Conservation (phyloP, 2,113 vertebrate genomes). For the Pseudois nayaur region DNA sequence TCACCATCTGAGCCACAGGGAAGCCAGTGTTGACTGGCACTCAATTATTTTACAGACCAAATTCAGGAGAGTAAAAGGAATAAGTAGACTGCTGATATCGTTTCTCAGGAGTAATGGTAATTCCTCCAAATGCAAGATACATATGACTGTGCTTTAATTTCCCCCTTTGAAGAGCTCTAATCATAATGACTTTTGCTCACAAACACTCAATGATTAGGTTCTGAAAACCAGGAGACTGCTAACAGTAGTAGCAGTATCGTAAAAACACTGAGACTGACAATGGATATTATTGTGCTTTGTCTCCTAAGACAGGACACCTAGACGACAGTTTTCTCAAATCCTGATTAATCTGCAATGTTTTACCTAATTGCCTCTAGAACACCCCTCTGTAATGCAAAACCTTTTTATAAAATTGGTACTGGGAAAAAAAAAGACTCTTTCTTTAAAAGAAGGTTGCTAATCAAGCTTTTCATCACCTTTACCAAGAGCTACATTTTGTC, state of each 20-base stretch:
- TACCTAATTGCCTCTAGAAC: neutral
- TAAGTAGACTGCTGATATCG: neutral
- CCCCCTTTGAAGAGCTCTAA: neutral
- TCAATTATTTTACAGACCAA: neutral
- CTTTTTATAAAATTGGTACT: neutral
- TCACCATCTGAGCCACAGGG: neutral
- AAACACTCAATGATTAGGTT: neutral
- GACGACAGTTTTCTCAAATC: neutral
- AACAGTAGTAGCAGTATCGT: neutral
- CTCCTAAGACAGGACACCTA: neutral
- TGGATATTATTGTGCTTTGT: neutral
- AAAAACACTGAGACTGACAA: neutral
- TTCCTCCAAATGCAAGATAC: neutral
- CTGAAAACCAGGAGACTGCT: neutral
- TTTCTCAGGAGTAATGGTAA: conserved; percentile 20
- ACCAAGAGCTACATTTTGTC: neutral
- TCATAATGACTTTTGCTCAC: neutral
- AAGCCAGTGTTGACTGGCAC: neutral
- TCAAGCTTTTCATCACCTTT: neutral
- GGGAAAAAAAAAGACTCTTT: neutral
- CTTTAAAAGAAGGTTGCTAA: neutral
- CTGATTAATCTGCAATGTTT: neutral
- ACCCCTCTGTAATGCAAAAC: neutral
- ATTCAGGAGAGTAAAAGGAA: conserved; percentile 12
- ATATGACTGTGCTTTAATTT: neutral